phyloP scores from a whole-genome alignment of 2,113 vertebrate genomes.

The Pipra filicauda region DNA sequence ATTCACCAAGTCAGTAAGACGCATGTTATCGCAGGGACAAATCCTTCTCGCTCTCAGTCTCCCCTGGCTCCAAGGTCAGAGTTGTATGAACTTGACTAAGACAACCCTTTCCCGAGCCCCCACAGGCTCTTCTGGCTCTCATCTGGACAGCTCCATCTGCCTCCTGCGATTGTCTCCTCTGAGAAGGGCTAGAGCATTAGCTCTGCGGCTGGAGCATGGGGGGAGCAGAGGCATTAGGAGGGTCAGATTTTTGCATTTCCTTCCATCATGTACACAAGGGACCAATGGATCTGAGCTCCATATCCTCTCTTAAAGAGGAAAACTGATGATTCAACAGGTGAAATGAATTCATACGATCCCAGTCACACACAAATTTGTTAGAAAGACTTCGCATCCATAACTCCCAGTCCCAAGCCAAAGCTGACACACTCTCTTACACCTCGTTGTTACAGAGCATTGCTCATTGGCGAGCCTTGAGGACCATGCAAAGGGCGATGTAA shows the following conservation, averaged over 20 bases:
- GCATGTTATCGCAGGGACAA: not conserved
- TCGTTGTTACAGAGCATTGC: fast-evolving
- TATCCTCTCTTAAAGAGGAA: not conserved
- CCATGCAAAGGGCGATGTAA: fast-evolving
- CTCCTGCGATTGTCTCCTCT: not conserved
- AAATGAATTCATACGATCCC: not conserved
- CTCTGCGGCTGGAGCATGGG: not conserved
- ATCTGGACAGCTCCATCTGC: slow-evolving; percentile 1
- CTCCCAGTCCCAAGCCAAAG: not conserved
- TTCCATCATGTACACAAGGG: not conserved
- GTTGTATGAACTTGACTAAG: not conserved
- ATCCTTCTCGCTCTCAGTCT: not conserved
- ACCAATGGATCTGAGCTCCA: not conserved
- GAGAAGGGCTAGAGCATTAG: not conserved
- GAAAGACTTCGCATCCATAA: not conserved
- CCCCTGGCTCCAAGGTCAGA: not conserved
- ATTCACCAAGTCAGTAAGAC: not conserved
- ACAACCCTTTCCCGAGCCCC: not conserved
- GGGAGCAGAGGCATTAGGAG: not conserved
- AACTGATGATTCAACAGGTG: slow-evolving; percentile 8
- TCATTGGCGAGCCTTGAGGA: not conserved
- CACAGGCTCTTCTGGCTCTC: not conserved
- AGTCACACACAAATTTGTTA: not conserved
- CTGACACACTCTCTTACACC: not conserved
- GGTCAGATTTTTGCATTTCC: not conserved